phyloP scores from a whole-genome alignment of 2,888 invertebrate genomes.

The Scaptomyza polygonia region DNA sequence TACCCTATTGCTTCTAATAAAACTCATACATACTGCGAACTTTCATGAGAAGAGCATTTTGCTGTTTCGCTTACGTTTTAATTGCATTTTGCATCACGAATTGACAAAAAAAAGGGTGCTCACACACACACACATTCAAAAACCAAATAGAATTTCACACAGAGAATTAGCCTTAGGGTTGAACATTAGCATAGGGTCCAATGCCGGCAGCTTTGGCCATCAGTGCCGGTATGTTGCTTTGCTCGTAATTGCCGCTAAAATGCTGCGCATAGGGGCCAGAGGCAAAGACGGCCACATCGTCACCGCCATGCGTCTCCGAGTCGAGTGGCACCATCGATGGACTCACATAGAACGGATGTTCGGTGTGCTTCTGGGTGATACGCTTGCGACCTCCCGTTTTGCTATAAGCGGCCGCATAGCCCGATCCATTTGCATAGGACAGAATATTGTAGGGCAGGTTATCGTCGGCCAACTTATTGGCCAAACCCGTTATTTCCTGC shows the following conservation, averaged over 20 bases:
- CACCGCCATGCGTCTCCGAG: conserved; percentile 90
- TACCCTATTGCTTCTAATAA: not conserved
- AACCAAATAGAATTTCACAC: not conserved
- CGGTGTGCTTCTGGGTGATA: conserved; percentile 62
- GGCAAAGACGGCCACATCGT: conserved; percentile 92
- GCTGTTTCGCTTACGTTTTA: conserved; percentile 52
- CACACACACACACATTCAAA: not conserved
- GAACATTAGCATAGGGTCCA: conserved; percentile 85
- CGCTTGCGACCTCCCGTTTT: conserved; percentile 67
- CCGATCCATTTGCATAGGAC: conserved; percentile 91
- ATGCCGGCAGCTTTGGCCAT: conserved; percentile 90
- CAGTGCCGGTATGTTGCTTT: conserved; percentile 91
- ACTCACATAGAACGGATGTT: conserved; percentile 83
- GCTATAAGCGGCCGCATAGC: conserved; percentile 85
- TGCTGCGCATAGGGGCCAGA: conserved; percentile 91
- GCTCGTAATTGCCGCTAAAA: conserved; percentile 91
- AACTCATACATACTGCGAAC: not conserved
- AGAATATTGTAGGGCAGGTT: conserved; percentile 88
- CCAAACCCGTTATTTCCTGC: conserved; percentile 86
- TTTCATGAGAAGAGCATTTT: conserved; percentile 36
- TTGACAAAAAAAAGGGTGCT: conserved; percentile 14
- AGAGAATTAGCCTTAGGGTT: not conserved
- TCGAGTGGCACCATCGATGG: conserved; percentile 87
- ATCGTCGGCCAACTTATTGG: conserved; percentile 86
- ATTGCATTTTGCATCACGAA: conserved; percentile 48